phyloP scores from a whole-genome alignment of 2,113 vertebrate genomes.

The Spheniscus mendiculus region DNA sequence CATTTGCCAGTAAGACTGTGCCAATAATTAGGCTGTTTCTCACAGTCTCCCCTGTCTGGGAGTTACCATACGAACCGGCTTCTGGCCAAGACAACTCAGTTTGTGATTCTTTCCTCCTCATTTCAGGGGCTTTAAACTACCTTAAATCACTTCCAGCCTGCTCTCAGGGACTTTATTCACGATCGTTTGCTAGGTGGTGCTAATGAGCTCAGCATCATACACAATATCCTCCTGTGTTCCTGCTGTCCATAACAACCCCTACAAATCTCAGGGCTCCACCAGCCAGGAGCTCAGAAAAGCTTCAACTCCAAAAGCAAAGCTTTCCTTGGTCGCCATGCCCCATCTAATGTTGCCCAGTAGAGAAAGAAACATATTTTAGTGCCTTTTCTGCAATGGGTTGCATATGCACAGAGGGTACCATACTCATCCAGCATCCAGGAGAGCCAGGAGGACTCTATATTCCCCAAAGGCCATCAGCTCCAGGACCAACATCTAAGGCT shows the following conservation, averaged over 20 bases:
- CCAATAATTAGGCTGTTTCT: not conserved
- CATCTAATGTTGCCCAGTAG: not conserved
- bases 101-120: not conserved
- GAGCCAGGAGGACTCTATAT: not conserved
- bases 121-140: not conserved
- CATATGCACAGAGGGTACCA: not conserved
- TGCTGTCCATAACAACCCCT: not conserved
- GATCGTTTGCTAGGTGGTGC: not conserved
- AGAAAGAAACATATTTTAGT: not conserved
- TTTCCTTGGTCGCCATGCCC: not conserved
- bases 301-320: not conserved
- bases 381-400: not conserved
- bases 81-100: not conserved
- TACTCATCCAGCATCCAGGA: not conserved
- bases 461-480: not conserved
- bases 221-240: not conserved
- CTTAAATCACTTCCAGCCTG: not conserved
- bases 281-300: not conserved
- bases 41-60: not conserved
- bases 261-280: not conserved
- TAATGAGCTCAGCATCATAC: not conserved
- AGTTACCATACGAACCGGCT: not conserved
- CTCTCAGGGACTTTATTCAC: not conserved
- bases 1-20: not conserved
- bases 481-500: not conserved